Evolutionary conservation across 1,140 invertebrate genomes (phyloP), one percentile per base, ranked within the genome.

Genomic region (Caenorhabditis briggsae): DNA sequence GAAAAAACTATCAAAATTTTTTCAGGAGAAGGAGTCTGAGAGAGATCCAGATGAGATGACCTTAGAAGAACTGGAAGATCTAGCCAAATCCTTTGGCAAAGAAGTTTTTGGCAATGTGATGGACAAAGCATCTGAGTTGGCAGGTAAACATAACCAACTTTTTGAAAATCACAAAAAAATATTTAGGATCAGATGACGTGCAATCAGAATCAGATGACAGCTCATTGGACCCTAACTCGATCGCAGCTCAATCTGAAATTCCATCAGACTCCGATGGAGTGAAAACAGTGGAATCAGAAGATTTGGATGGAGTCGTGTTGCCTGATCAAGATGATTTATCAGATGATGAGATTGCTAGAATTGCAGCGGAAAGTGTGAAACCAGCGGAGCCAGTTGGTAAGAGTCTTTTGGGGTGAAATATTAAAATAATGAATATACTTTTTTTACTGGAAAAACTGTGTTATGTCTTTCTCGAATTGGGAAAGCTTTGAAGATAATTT

Each of bases 221-320:
- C 6, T 12, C 2, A 3, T n/a, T 53, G 5, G 70, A 78, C 53
- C 70, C 46, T 5, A 78, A 78, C 14, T 41, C 70, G 0, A 53
- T 78, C 23, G 6, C 16, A 23, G 70, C 33, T 41, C 46, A 78
- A 23, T 3, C 43, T 5, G 46, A 78, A 53, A 20, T 48, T 7
- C n/a, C 70, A 50, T 53, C 70, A 50, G 70, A 78, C 23, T 20
- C 64, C 46, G 70, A 53, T 12, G 23, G 23, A 78, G 46, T 46
- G 43, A 2, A 50, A 25, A 14, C 25, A 14, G 33, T 46, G 7
- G 43, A 70, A 8, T 46, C 46, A 1, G 46, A 50, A 12, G n/a
- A 78, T 23, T 78, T 78, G 46, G 70, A 78, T 53, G 70, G 70
- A 12, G 70, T 78, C 8, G 46, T 78, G 23, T 33, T 78, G 12